Base-by-base conservation (phyloP, 2,888 invertebrate genomes). In the Dichetophora obliterata region DNA sequence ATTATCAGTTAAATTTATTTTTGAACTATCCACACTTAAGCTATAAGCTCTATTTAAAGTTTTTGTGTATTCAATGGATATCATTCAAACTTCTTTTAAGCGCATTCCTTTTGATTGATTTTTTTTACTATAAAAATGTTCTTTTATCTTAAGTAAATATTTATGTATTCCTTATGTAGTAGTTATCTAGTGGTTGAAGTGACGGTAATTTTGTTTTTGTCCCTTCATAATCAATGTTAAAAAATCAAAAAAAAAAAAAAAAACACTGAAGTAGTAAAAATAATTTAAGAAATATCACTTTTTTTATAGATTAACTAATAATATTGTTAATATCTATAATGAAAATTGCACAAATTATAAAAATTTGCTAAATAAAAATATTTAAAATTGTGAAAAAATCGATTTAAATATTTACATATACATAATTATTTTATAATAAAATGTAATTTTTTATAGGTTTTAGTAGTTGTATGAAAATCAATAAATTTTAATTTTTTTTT, bases 251-350 rank as follows among this genome's bases (percentile, higher is more conserved):
- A 31, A 31, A 31, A 5, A 31, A 31, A 4, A 31, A 31, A 31
- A 31, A 43, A 43, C 11, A 43, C 3, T 43, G 11, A 11, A 14
- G 1, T 43, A 43, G 43, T 43, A 69, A 77, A 76, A 78, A 75
- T 69, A 79, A 74, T 81, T 75, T 79, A 54, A 78, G 19, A 54
- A 54, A 54, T 54, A 54, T 54, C 54, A 19, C n/a, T 79, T 80
- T 43, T n/a, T 76, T 77, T 72, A 75, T 66, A 59, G 75, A 71
- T 77, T 76, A n/a, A 70, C 71, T 22, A 54, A 61, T 72, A 75
- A 24, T 63, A 75, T 76, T 78, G 75, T 63, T 68, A 61, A 48
- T 75, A 65, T 61, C 19, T 77, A 52, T 81, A 83, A 82, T 52
- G 76, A 70, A 31, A 74, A 73, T 9, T 61, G 22, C 54, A 54